These are phyloP conservation scores for Parapsyche elsis DNA, from an alignment of 1,140 invertebrate genomes.

Conservation along the genomic window DNA sequence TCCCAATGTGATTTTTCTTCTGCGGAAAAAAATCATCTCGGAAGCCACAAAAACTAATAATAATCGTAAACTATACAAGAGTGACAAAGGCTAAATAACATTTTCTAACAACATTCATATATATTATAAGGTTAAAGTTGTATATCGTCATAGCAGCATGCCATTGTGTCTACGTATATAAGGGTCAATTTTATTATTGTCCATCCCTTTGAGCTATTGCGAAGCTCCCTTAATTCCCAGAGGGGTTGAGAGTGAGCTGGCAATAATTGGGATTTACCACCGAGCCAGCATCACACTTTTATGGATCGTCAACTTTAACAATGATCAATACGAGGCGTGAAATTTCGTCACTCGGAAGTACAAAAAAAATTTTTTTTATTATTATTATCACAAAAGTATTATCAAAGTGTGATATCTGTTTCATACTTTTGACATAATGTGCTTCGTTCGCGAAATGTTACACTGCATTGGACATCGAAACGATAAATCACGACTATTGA, in stretches of 20 bases:
- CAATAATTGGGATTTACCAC: constrained; percentile 38
- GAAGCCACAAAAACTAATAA: no score
- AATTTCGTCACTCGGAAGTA: not conserved
- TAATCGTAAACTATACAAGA: no score
- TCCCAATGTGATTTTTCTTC: not conserved
- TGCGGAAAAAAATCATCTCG: not conserved
- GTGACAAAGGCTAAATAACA: no score
- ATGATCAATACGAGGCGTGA: constrained; percentile 10
- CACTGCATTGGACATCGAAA: not conserved
- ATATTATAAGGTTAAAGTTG: no score
- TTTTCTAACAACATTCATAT: no score
- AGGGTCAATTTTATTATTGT: constrained; percentile 15
- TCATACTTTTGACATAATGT: not conserved
- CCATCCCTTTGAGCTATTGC: not conserved
- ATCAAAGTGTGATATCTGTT: not conserved
- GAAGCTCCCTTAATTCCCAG: not conserved
- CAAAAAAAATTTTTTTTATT: no score
- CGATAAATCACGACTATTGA: constrained; percentile 1
- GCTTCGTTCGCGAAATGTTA: not conserved
- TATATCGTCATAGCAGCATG: no score
- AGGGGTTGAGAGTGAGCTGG: constrained; percentile 4
- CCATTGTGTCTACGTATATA: no score
- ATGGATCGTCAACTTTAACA: constrained; percentile 28
- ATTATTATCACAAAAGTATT: not conserved
- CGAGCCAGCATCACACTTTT: constrained; percentile 15